Base-by-base conservation (phyloP, 2,797 vertebrate genomes). In the Champsocephalus esox region DNA sequence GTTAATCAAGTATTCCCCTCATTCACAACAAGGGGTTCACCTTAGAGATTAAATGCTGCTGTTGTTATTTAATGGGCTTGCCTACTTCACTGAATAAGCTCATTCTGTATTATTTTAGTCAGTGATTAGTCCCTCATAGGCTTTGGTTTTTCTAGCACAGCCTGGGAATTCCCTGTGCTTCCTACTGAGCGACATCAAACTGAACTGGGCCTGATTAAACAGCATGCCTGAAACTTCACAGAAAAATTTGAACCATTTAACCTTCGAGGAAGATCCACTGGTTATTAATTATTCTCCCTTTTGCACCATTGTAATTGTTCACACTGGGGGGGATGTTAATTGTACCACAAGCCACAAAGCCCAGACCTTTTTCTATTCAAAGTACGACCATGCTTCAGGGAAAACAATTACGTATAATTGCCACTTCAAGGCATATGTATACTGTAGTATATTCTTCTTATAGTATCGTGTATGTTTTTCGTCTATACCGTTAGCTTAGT, bases 181-280 rank as follows among this genome's bases (percentile, higher is more conserved):
- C 79, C 73, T 49, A 69, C 69, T 70, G 82, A 85, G 73, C 70
- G 13, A 74, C 75, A 77, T 87, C 75, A 83, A 79, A 83, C 78
- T 66, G 34, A 83, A 83, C 41, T 49, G 72, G 57, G 71, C 32
- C 80, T 79, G 80, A 82, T 86, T 84, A 84, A 84, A 85, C 72
- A 81, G 65, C 59, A 70, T 76, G 75, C 74, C 78, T 70, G 65
- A 78, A 90, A 87, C 80, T 89, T 86, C 66, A 85, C 61, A 69
- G 75, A 90, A 83, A 67, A 81, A 84, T 61, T 80, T 83, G 9
- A 82, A 80, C 77, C 87, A 70, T 89, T 90, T 88, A 90, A 89
- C 83, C 85, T 85, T 70, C 14, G 61, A 73, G 74, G 65, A 87
- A 55, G 66, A 57, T 63, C 67, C 51, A 49, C 21, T 60, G 68